A percentile compares a stretch with the other conserved stretches of the same genome.
phyloP scores from a whole-genome alignment of 2,888 invertebrate species.

The Corythucha ciliata region DNA sequence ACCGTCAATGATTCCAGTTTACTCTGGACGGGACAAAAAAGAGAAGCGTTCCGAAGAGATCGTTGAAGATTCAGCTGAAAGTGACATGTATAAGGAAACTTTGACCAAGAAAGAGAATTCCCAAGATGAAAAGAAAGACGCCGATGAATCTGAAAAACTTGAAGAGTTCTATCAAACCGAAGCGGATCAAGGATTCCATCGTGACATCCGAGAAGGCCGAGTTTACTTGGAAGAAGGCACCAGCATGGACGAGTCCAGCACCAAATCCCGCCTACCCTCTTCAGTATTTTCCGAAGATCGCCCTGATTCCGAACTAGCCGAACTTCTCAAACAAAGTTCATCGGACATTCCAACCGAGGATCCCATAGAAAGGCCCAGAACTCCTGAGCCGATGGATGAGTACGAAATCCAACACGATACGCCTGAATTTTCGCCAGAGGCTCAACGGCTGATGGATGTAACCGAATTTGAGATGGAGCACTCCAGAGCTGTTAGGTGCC shows the following conservation, averaged over 20 bases:
- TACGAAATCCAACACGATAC: slow-evolving; percentile 42
- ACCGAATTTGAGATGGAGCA: slow-evolving; percentile 43
- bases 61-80: slow-evolving; percentile 40
- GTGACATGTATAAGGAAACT: slow-evolving; percentile 40
- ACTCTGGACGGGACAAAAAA: slow-evolving; percentile 29
- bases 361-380: slow-evolving; percentile 47
- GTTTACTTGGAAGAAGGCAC: slow-evolving; percentile 39
- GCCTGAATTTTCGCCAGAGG: slow-evolving; percentile 40
- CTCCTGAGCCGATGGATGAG: slow-evolving; percentile 45
- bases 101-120: slow-evolving; percentile 43
- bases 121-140: slow-evolving; percentile 44
- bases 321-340: slow-evolving; percentile 41
- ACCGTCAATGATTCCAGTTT: slow-evolving; percentile 34
- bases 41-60: slow-evolving; percentile 32
- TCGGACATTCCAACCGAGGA: slow-evolving; percentile 41
- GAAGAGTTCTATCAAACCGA: slow-evolving; percentile 43
- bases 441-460: slow-evolving; percentile 41
- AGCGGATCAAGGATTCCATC: slow-evolving; percentile 44
- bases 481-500: slow-evolving; percentile 36
- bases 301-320: slow-evolving; percentile 43
- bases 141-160: slow-evolving; percentile 42
- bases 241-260: neutral
- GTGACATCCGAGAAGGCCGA: slow-evolving; percentile 42
- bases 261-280: slow-evolving; percentile 39
- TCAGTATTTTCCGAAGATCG: slow-evolving; percentile 42